Base-by-base conservation (phyloP, 2,888 invertebrate species). In the Sacculina carcini region DNA sequence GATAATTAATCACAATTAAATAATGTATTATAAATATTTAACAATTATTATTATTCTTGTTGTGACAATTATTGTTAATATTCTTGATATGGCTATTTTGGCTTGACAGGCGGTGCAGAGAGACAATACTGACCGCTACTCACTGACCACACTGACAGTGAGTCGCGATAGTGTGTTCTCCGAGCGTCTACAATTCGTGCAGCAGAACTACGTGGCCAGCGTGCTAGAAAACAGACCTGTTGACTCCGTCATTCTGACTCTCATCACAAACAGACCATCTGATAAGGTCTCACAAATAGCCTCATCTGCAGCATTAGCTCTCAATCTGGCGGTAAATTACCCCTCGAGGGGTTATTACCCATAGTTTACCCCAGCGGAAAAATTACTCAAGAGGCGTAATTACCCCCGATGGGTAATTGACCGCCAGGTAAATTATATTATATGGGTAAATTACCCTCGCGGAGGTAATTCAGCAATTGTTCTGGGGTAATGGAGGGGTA, bases 111-210 rank as follows among this genome's bases (percentile, higher is more conserved):
- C 58, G 19, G 57, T 57, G 4, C 58, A 58, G 48, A 51, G 77
- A 54, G 85, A 89, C 67, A 89, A 89, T 69, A 69, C 78, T 0
- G 87, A 87, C 68, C 75, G 85, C 50, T 85, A 85, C 64, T 83
- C 87, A 1, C 68, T 89, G 54, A 78, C 83, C 1, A 86, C 87
- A 1, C 70, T 89, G 51, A 74, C 79, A 14, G 70, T 86, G 34
- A 69, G 71, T 1, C 65, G 74, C 50, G 69, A 71, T 46, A 71
- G 71, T 54, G 69, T 71, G 19, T 67, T 69, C 40, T 67, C 70
- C 55, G 56, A 66, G 58, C 58, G 71, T 32, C 69, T 78, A 52
- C 72, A 73, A 58, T 87, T 87, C 68, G 67, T 78, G 16, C 76
- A 79, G 57, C 72, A 74, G 49, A 72, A 75, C 54, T 86, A 78